Percentiles rank a stretch among this genome's conserved stretches.
These are phyloP conservation scores for Harlomillsia oculata DNA, from an alignment of 1,140 invertebrate genomes.

Conservation along the genomic window DNA sequence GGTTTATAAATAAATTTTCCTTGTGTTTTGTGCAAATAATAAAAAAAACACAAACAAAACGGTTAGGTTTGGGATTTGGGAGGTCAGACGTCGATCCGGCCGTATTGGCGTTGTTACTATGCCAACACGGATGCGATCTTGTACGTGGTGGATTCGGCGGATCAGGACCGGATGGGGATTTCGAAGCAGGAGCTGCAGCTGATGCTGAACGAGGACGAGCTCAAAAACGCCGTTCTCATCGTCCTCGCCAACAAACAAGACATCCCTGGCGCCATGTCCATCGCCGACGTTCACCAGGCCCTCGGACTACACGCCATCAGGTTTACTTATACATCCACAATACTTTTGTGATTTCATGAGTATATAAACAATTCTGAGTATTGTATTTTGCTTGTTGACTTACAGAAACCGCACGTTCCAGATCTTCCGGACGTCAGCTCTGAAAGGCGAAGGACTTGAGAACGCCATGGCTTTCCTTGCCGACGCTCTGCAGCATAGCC, in stretches of 20 bases:
- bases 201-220: conserved; percentile 77
- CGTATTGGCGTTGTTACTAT: conserved; percentile 99
- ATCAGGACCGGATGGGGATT: conserved; percentile 96
- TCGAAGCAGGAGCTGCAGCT: conserved; percentile 64
- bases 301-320: conserved; percentile 87
- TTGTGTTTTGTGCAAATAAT: not conserved
- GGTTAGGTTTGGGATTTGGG: conserved; percentile 82
- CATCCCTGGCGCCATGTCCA: conserved; percentile 66
- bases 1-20: not conserved
- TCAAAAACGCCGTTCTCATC: conserved; percentile 86
- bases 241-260: conserved; percentile 99
- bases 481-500: conserved; percentile 57
- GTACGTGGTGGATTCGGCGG: conserved; percentile 98
- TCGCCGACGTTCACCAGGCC: conserved; percentile 92
- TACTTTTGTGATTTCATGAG: not conserved
- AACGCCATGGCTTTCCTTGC: conserved; percentile 99
- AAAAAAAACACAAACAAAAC: conserved; percentile 36
- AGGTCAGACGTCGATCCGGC: conserved; percentile 95
- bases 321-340: conserved; percentile 2
- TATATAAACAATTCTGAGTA: too few relatives aligned
- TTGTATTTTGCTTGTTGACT: not conserved
- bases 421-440: conserved; percentile 98
- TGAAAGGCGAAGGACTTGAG: conserved; percentile 96
- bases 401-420: conserved; percentile 85
- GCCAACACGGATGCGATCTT: conserved; percentile 99